Base-by-base conservation (phyloP, 2,797 vertebrate species). In the Pachyuromys duprasi region DNA sequence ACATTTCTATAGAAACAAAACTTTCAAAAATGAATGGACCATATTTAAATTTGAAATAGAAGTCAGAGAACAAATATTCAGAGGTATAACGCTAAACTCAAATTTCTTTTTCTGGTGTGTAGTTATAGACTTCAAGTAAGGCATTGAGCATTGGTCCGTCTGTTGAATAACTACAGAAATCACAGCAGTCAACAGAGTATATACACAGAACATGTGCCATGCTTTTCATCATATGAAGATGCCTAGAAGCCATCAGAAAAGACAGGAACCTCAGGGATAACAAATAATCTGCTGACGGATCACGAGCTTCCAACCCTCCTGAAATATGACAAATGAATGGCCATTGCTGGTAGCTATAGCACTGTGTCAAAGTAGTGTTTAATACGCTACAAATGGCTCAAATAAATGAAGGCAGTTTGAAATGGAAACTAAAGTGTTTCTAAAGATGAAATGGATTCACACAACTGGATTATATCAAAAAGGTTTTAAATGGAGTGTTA, bases 401-500 rank as follows among this genome's bases (percentile, higher is more conserved):
- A 81, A 36, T 39, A 14, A 13, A 72, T 15, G 28, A 69, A 62
- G 24, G 28, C 17, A 17, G 15, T 45, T 62, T 80, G 49, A 82
- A 18, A 81, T 53, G 60, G 45, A 74, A 92, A 80, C 15, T 28
- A 36, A 67, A 65, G 63, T 60, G 15, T 84, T 79, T 67, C 14
- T 65, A 42, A 91, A 28, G 49, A 90, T 79, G 57, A 88, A 90
- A 63, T 69, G 36, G 11, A 86, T 70, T 87, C 45, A 42, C 33
- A 79, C 72, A 63, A 87, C 39, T 22, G n/a, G 33, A 55, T 13
- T 57, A 28, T 62, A 90, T 67, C 65, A 36, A 31, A 53, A 86
- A 91, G 28, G 65, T 62, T 84, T 94, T 93, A 76, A 45, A 79
- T 55, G 31, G 31, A 80, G 74, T 63, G 36, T 72, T 87, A 36